These are phyloP conservation scores for Melitaea cinxia DNA, from an alignment of 1,140 invertebrate genomes.

Conservation along the genomic window DNA sequence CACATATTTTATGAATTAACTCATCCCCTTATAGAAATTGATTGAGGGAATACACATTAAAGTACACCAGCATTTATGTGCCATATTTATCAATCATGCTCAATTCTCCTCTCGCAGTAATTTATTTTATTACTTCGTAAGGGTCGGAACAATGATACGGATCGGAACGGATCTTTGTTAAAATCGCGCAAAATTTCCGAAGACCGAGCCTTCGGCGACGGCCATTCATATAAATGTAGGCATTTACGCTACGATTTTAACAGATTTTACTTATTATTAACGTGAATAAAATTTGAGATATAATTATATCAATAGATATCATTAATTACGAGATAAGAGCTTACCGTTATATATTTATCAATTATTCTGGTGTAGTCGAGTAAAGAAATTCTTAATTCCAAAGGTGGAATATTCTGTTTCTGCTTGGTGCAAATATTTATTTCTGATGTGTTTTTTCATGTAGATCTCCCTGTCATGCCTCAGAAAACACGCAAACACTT, in stretches of 20 bases:
- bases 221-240: constrained; percentile 1
- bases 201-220: constrained; percentile 4
- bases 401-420: too few relatives aligned
- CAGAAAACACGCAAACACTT: too few relatives aligned
- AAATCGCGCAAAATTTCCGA: constrained; percentile 24
- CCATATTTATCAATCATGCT: constrained; percentile 35
- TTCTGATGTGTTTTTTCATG: too few relatives aligned
- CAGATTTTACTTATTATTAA: constrained; percentile 11
- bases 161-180: constrained; percentile 29
- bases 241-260: constrained; percentile 6
- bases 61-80: constrained; percentile 14
- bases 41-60: constrained; percentile 29
- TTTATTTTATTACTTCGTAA: constrained; percentile 35
- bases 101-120: constrained; percentile 27
- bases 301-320: too few relatives aligned
- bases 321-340: too few relatives aligned
- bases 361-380: too few relatives aligned
- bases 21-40: constrained; percentile 13
- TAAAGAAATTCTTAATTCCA: too few relatives aligned
- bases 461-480: too few relatives aligned
- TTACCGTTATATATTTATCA: too few relatives aligned
- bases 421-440: too few relatives aligned
- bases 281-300: too few relatives aligned
- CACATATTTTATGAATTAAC: neutral
- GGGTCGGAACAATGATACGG: constrained; percentile 27